phyloP scores from a whole-genome alignment of 2,113 vertebrate species.

The Myotis yumanensis region DNA sequence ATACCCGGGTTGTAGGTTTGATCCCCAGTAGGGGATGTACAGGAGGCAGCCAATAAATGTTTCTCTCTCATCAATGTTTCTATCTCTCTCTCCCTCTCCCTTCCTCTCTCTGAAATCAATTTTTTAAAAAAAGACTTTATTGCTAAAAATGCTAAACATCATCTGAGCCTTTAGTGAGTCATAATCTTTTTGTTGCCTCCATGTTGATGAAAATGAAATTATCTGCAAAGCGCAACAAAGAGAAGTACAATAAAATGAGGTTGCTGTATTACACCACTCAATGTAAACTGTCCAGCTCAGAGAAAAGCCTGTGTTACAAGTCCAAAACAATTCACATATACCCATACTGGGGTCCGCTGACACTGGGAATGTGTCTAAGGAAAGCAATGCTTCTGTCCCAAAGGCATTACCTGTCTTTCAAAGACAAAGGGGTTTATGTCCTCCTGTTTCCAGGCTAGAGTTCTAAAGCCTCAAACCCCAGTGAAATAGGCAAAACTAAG shows the following conservation, averaged over 20 bases:
- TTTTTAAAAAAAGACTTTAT: not conserved
- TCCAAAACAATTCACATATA: not conserved
- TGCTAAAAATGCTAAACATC: not conserved
- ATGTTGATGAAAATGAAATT: not conserved
- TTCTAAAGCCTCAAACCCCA: not conserved
- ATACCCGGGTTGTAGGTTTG: not conserved
- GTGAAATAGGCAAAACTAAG: not conserved
- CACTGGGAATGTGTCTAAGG: not conserved
- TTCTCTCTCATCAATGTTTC: not conserved
- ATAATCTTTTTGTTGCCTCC: not conserved
- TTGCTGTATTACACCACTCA: not conserved
- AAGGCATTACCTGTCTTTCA: not conserved
- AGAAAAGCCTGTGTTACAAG: conserved; percentile 1
- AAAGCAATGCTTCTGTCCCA: not conserved
- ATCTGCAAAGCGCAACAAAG: not conserved
- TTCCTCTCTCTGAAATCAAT: not conserved
- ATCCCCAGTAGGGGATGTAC: not conserved
- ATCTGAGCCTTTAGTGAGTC: not conserved
- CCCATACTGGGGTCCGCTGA: not conserved
- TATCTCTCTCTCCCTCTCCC: not conserved
- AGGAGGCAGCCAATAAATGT: not conserved
- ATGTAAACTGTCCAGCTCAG: not conserved
- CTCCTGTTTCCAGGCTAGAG: not conserved
- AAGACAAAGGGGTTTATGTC: not conserved
- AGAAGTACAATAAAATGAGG: not conserved